A percentile compares a stretch with the other conserved stretches of the same genome.
Conservation (phyloP, 2,797 vertebrate species). For the Podargus strigoides region DNA sequence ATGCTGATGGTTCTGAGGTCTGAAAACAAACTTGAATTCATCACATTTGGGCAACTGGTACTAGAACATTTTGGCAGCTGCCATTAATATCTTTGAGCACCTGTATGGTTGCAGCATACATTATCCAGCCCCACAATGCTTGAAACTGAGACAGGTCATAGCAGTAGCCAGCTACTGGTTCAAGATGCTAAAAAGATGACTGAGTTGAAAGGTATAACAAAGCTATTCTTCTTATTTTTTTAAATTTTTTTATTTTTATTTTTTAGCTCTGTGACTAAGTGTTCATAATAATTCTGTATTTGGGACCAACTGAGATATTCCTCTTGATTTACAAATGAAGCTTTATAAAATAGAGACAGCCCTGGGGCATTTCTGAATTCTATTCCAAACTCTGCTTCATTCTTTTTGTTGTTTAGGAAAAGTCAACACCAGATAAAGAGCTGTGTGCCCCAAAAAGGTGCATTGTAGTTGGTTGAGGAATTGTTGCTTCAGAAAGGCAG, state of each 20-base stretch:
- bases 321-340: background rate
- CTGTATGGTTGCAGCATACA: background rate
- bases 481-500: background rate
- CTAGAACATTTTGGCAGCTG: background rate
- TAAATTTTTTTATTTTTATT: background rate
- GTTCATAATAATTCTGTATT: background rate
- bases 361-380: background rate
- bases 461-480: background rate
- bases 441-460: background rate
- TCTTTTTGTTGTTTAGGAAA: background rate
- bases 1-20: background rate
- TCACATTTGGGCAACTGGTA: background rate
- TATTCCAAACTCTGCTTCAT: background rate
- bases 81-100: background rate
- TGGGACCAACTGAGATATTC: background rate
- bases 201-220: background rate
- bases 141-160: background rate
- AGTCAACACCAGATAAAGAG: background rate
- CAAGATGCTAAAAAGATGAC: background rate
- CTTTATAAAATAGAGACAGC: background rate
- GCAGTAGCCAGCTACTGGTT: background rate
- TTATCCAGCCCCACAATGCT: background rate
- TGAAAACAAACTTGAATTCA: background rate
- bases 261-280: background rate
- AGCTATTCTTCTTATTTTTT: background rate